Base-by-base conservation (phyloP, 2,888 invertebrate genomes). In the Macropis europaea region DNA sequence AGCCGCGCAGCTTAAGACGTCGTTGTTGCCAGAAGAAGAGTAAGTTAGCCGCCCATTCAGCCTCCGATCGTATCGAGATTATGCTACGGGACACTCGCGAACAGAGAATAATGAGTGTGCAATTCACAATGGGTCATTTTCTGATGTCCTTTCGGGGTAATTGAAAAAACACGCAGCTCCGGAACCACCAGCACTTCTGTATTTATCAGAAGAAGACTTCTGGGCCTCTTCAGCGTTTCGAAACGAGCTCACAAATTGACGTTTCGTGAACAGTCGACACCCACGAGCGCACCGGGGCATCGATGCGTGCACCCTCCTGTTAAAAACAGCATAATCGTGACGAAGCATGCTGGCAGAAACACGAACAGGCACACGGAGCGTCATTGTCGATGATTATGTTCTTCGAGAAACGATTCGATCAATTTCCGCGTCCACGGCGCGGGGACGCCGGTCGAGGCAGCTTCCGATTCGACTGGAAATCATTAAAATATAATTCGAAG, bases 261-360 rank as follows among this genome's bases (percentile, higher is more conserved):
- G 34, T 54, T 52, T 61, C 40, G 47, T 36, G 26, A 22, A 28
- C 30, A 48, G 26, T 47, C 26, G 24, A 57, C 54, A 28, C 53
- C 53, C 32, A 62, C 62, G 34, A 15, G 22, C 15, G 30, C 32
- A 28, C 22, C 24, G 5, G 11, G 28, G n/a, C 11, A 19, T 24
- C 32, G 34, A 26, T 30, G 24, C 13, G 32, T 70, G 72, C 75
- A 77, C 68, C 79, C 81, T 82, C 82, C 84, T 83, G 80, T 79
- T 80, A 67, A 83, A 84, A 86, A 86, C 85, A 87, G 85, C 84
- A 86, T 86, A 87, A 87, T 83, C 84, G 82, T 88, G 88, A 88
- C 86, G 85, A 84, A 77, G 87, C 88, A 84, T n/a, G n/a, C n/a
- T n/a, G n/a, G n/a, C n/a, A 17, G n/a, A 22, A 7, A 3, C 4